Percentiles rank a stretch among this genome's conserved stretches.
These are phyloP conservation scores for Portevinia maculata DNA, from an alignment of 2,888 invertebrate genomes.

Conservation along the genomic window DNA sequence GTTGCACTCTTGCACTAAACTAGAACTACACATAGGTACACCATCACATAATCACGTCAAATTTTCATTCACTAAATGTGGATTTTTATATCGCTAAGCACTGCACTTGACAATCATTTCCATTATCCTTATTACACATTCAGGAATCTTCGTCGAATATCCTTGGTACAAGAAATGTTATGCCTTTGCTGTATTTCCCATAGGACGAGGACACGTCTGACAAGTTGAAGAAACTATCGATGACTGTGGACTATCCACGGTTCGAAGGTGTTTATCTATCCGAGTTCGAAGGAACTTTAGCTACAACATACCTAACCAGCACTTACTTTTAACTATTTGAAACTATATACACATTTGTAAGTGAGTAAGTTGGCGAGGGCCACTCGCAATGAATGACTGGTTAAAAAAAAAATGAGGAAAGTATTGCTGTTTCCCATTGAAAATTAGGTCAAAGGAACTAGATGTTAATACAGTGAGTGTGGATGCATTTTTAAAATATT, in stretches of 20 bases:
- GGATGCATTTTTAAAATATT: conserved; percentile 28
- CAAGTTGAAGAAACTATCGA: conserved; percentile 69
- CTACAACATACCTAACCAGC: conserved; percentile 19
- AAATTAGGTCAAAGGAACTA: conserved; percentile 63
- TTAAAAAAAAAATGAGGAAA: conserved; percentile 40
- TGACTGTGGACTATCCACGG: conserved; percentile 62
- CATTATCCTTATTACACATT: conserved; percentile 39
- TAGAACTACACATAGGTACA: conserved; percentile 13
- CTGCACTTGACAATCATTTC: conserved; percentile 71
- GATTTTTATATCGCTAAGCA: conserved; percentile 43
- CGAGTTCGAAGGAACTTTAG: conserved; percentile 26
- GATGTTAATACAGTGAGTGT: neutral
- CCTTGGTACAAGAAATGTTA: conserved; percentile 5
- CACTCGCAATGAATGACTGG: conserved; percentile 43
- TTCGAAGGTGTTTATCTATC: conserved; percentile 64
- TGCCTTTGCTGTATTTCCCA: conserved; percentile 31
- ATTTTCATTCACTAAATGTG: conserved; percentile 57
- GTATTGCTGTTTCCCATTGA: conserved; percentile 4
- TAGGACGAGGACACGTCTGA: conserved; percentile 47
- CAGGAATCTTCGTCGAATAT: neutral
- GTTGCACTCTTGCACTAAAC: conserved; percentile 65
- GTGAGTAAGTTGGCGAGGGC: neutral
- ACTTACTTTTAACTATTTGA: conserved; percentile 25
- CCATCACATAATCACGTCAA: conserved; percentile 32
- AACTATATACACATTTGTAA: conserved; percentile 25